Base-by-base conservation (phyloP, 92 coral and sea anemone species). In the Paragorgia papillata region DNA sequence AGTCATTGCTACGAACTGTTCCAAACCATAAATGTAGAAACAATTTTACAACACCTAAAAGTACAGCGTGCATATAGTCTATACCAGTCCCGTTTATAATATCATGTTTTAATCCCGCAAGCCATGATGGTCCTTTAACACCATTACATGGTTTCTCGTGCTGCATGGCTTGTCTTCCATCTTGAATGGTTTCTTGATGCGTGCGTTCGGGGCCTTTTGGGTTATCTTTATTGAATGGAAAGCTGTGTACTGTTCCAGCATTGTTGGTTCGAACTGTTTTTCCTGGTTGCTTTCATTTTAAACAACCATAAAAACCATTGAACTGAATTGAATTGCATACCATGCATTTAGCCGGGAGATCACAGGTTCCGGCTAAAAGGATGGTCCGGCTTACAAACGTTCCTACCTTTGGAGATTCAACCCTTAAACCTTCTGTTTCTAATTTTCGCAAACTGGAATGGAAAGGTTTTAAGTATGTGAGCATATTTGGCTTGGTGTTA, bases 391-490 rank as follows among this genome's bases (percentile, higher is more conserved):
- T 30, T 17, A 31, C 50, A 9, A 63, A 63, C 3, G 20, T 30
- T 18, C 44, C 48, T 1, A 15, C 50, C 18, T 33, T 39, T 33
- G 70, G 70, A 19, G 22, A 63, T 13, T 19, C 50, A 20, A 80
- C 71, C 9, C 1, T 40, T 24, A 24, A 27, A 34, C 88, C 88
- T 32, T 78, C 85, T 3, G 66, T 84, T 37, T 84, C 88, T 43
- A 78, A 66, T 68, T 50, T 74, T 35, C 74, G 40, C 12, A 64
- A 33, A 28, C 73, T 63, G 2, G 82, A 80, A 54, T 85, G 85
- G 49, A 85, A 85, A 39, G 85, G 89, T 56, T 85, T 75, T n/a
- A 85, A 67, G 35, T 70, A 80, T 57, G 89, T 85, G 6, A 85
- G 67, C 89, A 84, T 84, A 74, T 69, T 69, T 37, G 88, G 88